Percentiles rank a stretch among this genome's conserved stretches.
These are phyloP conservation scores for Cotesia typhae DNA, from an alignment of 1,140 invertebrate species.

Conservation along the genomic window DNA sequence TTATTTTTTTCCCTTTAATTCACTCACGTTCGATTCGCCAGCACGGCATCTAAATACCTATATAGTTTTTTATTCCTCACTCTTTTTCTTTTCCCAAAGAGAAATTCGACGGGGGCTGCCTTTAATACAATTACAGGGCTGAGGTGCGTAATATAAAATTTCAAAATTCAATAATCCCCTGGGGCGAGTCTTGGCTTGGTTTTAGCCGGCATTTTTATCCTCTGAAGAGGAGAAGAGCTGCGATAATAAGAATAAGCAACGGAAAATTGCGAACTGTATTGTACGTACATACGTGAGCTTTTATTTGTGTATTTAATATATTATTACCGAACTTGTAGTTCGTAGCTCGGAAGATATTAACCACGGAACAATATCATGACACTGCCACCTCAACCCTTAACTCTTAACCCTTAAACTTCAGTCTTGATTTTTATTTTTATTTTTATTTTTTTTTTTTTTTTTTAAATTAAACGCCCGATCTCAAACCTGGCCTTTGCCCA, in stretches of 20 bases:
- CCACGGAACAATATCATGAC: too few species aligned
- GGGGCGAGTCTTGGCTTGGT: conserved; percentile 9
- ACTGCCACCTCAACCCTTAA: too few species aligned
- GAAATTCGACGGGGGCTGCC: conserved; percentile 25
- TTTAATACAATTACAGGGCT: conserved; percentile 36
- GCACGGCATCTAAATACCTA: not conserved
- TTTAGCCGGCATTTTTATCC: not conserved
- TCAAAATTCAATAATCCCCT: conserved; percentile 50
- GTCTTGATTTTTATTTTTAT: too few species aligned
- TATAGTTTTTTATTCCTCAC: conserved; percentile 20
- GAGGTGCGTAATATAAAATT: conserved; percentile 44
- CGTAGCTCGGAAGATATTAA: too few species aligned
- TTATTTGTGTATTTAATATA: too few species aligned
- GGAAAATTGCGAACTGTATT: too few species aligned
- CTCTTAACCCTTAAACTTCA: too few species aligned
- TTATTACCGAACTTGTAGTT: too few species aligned
- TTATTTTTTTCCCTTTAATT: not conserved
- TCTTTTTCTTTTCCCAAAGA: conserved; percentile 17
- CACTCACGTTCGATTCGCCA: not conserved
- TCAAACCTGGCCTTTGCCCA: not conserved
- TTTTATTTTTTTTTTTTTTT: too few species aligned
- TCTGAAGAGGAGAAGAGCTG: not conserved
- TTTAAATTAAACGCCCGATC: too few species aligned
- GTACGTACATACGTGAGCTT: too few species aligned
- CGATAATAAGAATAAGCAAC: conserved; percentile 47